Conservation (phyloP, 2,113 vertebrate genomes). For the Boulengerochromis microlepis region DNA sequence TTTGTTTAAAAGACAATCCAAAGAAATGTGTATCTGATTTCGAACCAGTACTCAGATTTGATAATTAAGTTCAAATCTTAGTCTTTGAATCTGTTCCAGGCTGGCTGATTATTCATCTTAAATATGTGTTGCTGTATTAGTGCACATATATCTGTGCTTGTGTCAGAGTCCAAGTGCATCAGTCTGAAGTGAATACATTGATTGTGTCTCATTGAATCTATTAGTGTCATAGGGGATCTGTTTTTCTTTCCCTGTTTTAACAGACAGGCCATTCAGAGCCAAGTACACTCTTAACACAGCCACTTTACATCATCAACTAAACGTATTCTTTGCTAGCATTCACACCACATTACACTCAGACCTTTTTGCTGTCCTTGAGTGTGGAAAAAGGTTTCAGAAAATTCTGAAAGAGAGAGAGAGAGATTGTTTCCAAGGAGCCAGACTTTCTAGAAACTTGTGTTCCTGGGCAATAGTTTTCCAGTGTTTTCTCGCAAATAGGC, state of each 20-base stretch:
- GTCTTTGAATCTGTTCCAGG: not conserved
- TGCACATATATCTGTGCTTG: not conserved
- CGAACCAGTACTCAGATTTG: not conserved
- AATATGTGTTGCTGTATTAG: not conserved
- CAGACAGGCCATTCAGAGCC: conserved; percentile 1
- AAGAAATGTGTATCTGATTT: not conserved
- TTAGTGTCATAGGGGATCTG: conserved; percentile 1
- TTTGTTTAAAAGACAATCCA: not conserved
- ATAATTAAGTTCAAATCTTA: not conserved
- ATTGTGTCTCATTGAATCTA: conserved; percentile 23
- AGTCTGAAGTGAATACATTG: conserved; percentile 2
- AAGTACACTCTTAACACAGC: conserved; percentile 1
- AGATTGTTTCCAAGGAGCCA: not conserved
- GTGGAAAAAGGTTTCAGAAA: not conserved
- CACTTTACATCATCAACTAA: not conserved
- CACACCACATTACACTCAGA: not conserved
- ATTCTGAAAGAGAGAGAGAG: not conserved
- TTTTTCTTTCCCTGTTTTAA: not conserved
- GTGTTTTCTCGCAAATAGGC: not conserved
- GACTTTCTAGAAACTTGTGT: not conserved
- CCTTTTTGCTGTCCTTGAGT: not conserved
- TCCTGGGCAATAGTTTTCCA: not conserved
- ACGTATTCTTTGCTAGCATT: not conserved
- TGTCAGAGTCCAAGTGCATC: not conserved
- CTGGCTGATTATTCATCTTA: not conserved